Base-by-base conservation (phyloP, 2,888 invertebrate species). In the Uloborus plumipes region DNA sequence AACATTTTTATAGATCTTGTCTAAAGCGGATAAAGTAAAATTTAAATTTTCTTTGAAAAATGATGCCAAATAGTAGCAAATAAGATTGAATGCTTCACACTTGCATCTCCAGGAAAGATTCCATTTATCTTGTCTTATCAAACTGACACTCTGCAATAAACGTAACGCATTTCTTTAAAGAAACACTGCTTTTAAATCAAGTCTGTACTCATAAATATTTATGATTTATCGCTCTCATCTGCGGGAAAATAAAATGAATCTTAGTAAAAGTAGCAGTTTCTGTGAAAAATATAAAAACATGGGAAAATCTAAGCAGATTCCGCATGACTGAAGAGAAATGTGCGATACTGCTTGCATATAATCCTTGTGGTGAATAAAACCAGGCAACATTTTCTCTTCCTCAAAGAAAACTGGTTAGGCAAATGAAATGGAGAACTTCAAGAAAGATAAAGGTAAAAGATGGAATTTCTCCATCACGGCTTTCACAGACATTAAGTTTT, bases 181-280 rank as follows among this genome's bases (percentile, higher is more conserved):
- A 20, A 59, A 18, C 26, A 51, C 14, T 13, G n/a, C 55, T 55
- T 69, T 69, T 55, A 69, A 69, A 69, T 69, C 20, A 69, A 55
- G 55, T n/a, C 16, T 50, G 31, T 55, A 55, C 53, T 55, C 55
- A 69, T 69, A 69, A 69, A 69, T 69, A 69, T 69, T 69, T 69
- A 69, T 69, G 55, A 69, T 51, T 31, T 18, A 51, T 69, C 16
- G n/a, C 55, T 20, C 55, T 16, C 39, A 55, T 39, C 69, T 69
- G 69, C 55, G n/a, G 53, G 16, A 31, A 53, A 31, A 26, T 55
- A 51, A 55, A 55, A 55, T 55, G 55, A 53, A 69, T 69, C 15
- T 47, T 18, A n/a, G 26, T 69, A 55, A 69, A 69, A 55, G 9
- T 39, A 26, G 26, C 31, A 69, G n/a, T 53, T 69, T 69, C 39